These are phyloP conservation scores for Heliothis virescens DNA, from an alignment of 1,140 invertebrate genomes.

Conservation along the genomic window DNA sequence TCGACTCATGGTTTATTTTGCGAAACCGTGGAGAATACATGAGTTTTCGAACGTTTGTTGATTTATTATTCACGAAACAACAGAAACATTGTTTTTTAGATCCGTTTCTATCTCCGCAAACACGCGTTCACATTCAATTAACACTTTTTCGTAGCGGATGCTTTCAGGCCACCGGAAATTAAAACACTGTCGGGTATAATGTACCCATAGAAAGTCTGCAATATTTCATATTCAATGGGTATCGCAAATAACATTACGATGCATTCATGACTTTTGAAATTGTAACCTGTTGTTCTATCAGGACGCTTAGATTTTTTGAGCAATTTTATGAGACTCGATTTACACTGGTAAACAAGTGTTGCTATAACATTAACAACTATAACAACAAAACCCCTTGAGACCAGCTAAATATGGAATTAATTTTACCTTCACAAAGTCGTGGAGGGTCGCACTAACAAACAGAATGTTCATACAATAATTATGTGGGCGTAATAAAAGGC, in stretches of 20 bases:
- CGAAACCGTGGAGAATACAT: constrained; percentile 25
- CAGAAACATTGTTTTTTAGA: constrained; percentile 52
- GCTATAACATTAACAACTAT: background rate
- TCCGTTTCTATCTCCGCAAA: constrained; percentile 66
- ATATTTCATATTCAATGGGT: constrained; percentile 46
- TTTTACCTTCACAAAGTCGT: constrained; percentile 1
- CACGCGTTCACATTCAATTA: constrained; percentile 74
- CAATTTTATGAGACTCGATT: too few species aligned
- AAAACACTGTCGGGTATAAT: constrained; percentile 77
- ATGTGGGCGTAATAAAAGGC: constrained; percentile 56
- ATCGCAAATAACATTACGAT: constrained; percentile 14
- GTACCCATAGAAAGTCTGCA: constrained; percentile 52
- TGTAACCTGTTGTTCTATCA: background rate
- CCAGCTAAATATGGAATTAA: constrained; percentile 17
- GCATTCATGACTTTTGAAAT: background rate
- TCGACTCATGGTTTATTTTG: constrained; percentile 40
- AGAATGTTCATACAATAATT: constrained; percentile 48
- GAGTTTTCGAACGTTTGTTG: constrained; percentile 38
- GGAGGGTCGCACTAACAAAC: constrained; percentile 5
- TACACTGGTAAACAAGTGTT: background rate
- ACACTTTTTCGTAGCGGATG: constrained; percentile 80
- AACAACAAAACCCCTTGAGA: background rate
- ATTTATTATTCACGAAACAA: constrained; percentile 47
- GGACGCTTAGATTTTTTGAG: background rate
- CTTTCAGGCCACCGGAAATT: constrained; percentile 77